Evolutionary conservation across 23 tunicate species (phyloP), one percentile per base, ranked within the genome.

Genomic region (Trididemnum clinides): DNA sequence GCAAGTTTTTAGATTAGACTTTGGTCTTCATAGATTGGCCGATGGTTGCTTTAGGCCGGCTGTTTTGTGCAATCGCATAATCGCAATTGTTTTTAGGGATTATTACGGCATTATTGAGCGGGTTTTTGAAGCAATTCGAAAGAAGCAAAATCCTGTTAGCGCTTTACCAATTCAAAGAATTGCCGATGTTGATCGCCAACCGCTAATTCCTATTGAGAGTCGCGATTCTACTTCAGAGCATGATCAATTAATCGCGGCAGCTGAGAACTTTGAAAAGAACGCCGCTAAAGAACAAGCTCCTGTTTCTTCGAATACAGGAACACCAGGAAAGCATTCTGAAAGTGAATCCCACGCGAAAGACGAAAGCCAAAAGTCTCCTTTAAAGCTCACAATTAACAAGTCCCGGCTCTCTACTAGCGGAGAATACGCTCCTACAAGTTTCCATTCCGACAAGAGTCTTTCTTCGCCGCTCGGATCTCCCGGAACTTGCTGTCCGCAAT

Each of bases 401-500:
- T 31, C 50, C 29, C 80, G 80, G 18, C 54, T 73, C 6, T 36
- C 33, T 58, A 30, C n/a, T 26, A 28, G 29, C 32, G 57, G 26
- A 20, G 30, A 28, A 25, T n/a, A 32, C 51, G 31, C 50, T 69
- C 51, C 57, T n/a, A 25, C 38, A 26, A 39, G 33, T 34, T 30
- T 15, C 5, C 12, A 7, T 66, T 7, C 57, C 25, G 73, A 82
- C 0, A 63, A 64, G 12, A 59, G 28, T 1, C 27, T 37, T 22
- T 36, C 86, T 12, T 65, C 86, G 3, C 75, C 86, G 5, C 57
- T 39, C 21, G 72, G 39, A 19, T 64, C 86, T 34, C 83, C 83
- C 2, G 28, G 57, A 12, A 30, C 80, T 20, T 10, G 5, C 57
- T 92, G 97, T 64, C 91, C 88, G 23, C 90, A 87, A 28, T 92